These are phyloP conservation scores for Geococcyx californianus DNA, from an alignment of 2,113 vertebrate species.

Conservation along the genomic window DNA sequence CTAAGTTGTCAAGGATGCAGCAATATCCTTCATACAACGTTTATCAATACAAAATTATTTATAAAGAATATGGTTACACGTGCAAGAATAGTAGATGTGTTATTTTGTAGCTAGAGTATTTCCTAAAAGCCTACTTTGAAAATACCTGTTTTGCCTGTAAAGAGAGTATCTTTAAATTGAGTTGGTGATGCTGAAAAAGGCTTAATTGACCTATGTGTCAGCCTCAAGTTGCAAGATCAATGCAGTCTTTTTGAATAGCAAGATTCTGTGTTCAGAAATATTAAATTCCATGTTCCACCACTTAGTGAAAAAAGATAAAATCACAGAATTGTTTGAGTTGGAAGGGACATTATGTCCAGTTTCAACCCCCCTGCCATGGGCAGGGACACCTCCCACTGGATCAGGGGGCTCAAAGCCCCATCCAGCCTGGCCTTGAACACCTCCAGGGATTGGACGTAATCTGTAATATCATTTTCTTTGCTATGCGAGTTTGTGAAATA, in stretches of 20 bases:
- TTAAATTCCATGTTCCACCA: background rate
- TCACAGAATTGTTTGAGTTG: background rate
- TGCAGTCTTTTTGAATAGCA: background rate
- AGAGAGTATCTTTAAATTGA: background rate
- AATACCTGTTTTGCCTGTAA: background rate
- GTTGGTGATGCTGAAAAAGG: background rate
- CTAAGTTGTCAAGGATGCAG: background rate
- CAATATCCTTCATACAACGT: background rate
- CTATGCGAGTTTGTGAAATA: background rate
- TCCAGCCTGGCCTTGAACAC: background rate
- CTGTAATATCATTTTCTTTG: background rate
- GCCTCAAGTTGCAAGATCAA: background rate
- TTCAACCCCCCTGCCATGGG: background rate
- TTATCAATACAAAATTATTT: background rate
- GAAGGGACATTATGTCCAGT: background rate
- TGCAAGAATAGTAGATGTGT: background rate
- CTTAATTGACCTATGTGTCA: background rate
- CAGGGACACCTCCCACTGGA: background rate
- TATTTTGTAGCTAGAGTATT: background rate
- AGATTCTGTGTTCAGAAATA: background rate
- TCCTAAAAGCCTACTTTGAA: background rate
- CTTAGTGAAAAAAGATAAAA: background rate
- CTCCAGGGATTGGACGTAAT: background rate
- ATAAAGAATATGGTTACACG: background rate
- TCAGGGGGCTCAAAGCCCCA: background rate